Evolutionary conservation across 2,113 vertebrate genomes (phyloP), one percentile per base, ranked within the genome.

Genomic region (Passer montanus): DNA sequence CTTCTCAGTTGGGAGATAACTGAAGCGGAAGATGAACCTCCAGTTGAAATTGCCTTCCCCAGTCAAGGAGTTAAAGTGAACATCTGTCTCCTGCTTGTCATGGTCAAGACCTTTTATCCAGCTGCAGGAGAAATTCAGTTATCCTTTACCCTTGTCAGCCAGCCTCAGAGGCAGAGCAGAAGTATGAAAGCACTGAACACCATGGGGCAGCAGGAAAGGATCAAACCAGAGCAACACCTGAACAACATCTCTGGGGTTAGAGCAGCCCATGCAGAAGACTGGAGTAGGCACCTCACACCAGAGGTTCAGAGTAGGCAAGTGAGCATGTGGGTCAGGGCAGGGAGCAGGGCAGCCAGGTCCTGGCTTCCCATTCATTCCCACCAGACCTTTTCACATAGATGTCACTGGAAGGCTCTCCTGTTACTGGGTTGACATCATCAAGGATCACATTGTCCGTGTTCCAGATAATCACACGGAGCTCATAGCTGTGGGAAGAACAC

Each of bases 1-100:
- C 92, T 99, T 98, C 98, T 99, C 99, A 0, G 98, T 99, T 0
- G 99, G 99, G 76, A 99, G 98, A 93, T 99, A 99, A 97, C 98
- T 98, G 30, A 99, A 99, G 73, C 82, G 98, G 82, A 99, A 99
- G 76, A 99, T 96, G 50, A 99, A 99, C 83, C 99, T 98, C 99
- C 99, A 99, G 96, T 99, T 99, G 97, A 99, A 99, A 97, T 99
- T 99, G 58, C 99, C 99, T 96, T 99, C 99, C 43, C 99, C 99
- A 0, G 99, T 99, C 94, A 99, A 96, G 44, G 99, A 99, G 97
- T 98, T 99, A 67, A 99, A 99, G 97, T 99, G 99, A 87, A 99
- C 99, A 3, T 99, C 99, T 0, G 99, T 99, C 96, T 99, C 99
- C 97, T 99, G 99, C 83, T 99, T 99, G 33, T 99, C 98, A 1